Conservation (phyloP, 2,113 vertebrate genomes). For the Brachypodius melanocephalos region DNA sequence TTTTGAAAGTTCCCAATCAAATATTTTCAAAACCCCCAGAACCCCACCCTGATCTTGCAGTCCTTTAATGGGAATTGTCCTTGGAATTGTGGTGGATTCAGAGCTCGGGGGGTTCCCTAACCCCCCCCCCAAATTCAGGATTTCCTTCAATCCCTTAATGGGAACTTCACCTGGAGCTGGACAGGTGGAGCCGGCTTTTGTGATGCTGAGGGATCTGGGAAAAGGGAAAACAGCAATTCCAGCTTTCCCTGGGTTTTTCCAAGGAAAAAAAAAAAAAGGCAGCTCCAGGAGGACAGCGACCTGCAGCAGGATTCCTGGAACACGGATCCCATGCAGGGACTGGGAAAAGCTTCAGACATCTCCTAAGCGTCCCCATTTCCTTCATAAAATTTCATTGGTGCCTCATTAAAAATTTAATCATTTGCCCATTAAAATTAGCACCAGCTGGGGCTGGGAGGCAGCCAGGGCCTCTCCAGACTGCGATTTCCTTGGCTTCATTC, state of each 20-base stretch:
- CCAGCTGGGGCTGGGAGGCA: slow-evolving; percentile 43
- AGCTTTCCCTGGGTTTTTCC: background rate
- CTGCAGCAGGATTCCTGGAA: background rate
- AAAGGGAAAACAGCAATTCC: background rate
- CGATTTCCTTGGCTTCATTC: background rate
- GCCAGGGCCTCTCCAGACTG: slow-evolving; percentile 35
- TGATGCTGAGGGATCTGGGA: background rate
- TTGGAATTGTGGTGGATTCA: background rate
- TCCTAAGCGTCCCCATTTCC: background rate
- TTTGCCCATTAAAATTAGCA: slow-evolving; percentile 45
- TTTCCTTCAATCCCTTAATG: background rate
- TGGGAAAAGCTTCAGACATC: background rate
- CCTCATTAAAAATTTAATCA: slow-evolving; percentile 60
- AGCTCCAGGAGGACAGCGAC: background rate
- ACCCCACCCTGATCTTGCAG: background rate
- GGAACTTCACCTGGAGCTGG: background rate
- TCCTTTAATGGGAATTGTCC: background rate
- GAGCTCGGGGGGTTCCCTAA: background rate
- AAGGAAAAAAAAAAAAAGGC: background rate
- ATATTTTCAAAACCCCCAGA: background rate
- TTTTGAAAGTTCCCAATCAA: background rate
- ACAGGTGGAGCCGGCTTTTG: background rate
- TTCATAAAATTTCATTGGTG: slow-evolving; percentile 20
- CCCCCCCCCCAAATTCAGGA: background rate
- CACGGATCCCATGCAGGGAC: background rate